Evolutionary conservation across 2,113 vertebrate genomes (phyloP), one percentile per base, ranked within the genome.

Genomic region (Chrysemys picta): DNA sequence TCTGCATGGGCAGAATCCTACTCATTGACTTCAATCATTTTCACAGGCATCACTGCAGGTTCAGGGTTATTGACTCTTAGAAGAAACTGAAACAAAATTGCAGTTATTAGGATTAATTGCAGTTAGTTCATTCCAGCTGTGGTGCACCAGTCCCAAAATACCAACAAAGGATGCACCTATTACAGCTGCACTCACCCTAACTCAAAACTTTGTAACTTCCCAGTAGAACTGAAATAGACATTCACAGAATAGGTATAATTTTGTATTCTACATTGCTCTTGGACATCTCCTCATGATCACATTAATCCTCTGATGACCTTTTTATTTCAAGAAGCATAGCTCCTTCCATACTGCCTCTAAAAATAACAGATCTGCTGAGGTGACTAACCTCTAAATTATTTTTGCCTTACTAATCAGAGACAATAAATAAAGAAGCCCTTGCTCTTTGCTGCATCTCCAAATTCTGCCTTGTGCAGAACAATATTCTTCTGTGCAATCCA

Each of bases 271-370:
- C 16, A 16, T 17, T 87, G 80, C 78, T 94, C 59, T 87, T 85
- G 69, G 80, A 89, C 5, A 79, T 84, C 80, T 10, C 89, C 31
- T 91, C 19, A 22, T n/a, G 27, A 75, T 31, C 56, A 59, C 54
- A 86, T 95, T 91, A 89, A 95, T 97, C 19, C 54, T 93, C 29
- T 53, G 6, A 50, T 89, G 35, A 45, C 79, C 13, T 95, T 80
- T 80, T 94, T 93, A n/a, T 92, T 94, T 69, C 72, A 49, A 85
- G 52, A 95, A 87, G 10, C 22, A 27, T 14, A 72, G 29, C 80
- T 91, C 29, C 50, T 90, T 80, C 65, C 8, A 2, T 8, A 21
- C 21, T 21, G n/a, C 31, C 42, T 65, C 57, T 85, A 90, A 94
- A 65, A 45, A 62, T 45, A 90, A 85, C 5, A 82, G 50, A 75